Conservation (phyloP, 2,113 vertebrate species). For the Ptilonorhynchus violaceus region DNA sequence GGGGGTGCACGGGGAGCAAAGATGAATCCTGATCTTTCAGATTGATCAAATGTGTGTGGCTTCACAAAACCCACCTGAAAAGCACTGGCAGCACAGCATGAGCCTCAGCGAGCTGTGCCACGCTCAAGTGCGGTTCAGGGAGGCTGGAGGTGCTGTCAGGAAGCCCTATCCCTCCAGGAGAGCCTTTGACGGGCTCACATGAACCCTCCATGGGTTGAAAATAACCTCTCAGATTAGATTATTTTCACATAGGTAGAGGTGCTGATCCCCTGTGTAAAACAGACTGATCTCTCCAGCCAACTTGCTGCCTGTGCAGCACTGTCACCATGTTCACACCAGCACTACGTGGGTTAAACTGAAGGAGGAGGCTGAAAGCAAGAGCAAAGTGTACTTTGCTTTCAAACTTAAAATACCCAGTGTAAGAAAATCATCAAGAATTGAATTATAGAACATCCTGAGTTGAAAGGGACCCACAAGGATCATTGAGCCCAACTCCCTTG, state of each 20-base stretch:
- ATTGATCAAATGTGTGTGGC: not conserved
- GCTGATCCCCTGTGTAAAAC: not conserved
- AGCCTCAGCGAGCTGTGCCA: not conserved
- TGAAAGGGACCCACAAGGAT: not conserved
- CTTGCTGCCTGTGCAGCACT: not conserved
- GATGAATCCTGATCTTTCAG: not conserved
- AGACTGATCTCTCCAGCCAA: not conserved
- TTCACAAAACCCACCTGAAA: not conserved
- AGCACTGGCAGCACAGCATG: accelerated
- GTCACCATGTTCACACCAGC: not conserved
- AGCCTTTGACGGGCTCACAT: not conserved
- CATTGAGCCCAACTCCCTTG: not conserved
- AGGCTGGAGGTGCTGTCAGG: not conserved
- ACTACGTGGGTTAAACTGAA: accelerated
- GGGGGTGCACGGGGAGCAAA: accelerated
- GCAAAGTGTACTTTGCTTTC: not conserved
- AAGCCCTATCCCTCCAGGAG: not conserved
- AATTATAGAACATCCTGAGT: not conserved
- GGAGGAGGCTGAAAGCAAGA: not conserved
- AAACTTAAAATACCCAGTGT: not conserved
- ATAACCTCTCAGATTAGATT: not conserved
- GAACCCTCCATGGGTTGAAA: not conserved
- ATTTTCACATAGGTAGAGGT: not conserved
- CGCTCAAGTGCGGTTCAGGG: not conserved
- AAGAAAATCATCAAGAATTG: not conserved